These are phyloP conservation scores for Macrotis lagotis DNA, from an alignment of 2,113 vertebrate species.

Conservation along the genomic window DNA sequence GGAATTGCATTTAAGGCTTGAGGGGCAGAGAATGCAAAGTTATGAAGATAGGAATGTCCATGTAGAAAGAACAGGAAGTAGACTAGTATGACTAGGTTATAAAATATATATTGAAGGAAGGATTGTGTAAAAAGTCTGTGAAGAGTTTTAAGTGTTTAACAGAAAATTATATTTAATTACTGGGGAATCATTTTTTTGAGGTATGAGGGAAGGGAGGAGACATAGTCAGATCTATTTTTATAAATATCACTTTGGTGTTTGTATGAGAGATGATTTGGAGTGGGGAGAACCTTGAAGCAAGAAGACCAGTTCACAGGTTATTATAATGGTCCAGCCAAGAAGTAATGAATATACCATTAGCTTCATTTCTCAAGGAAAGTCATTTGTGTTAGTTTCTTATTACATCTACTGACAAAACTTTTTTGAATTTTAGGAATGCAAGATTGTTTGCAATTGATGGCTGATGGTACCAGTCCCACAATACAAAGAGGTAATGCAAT, in stretches of 20 bases:
- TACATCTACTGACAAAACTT: background rate
- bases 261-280: background rate
- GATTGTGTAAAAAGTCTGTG: background rate
- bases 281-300: background rate
- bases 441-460: slow-evolving; percentile 93
- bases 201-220: background rate
- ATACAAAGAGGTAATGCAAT: slow-evolving; percentile 89
- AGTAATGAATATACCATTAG: background rate
- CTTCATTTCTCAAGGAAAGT: background rate
- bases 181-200: background rate
- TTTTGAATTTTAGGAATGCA: slow-evolving; percentile 87
- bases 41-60: background rate
- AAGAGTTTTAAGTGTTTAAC: background rate
- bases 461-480: slow-evolving; percentile 86
- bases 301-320: background rate
- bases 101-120: background rate
- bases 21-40: background rate
- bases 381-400: background rate
- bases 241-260: background rate
- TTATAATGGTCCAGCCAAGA: too few species aligned
- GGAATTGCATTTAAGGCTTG: background rate
- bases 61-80: background rate
- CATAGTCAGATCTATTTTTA: background rate
- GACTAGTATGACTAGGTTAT: background rate
- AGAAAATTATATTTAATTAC: background rate